Percentiles rank a stretch among this genome's conserved stretches.
Evolutionary conservation across 2,888 invertebrate genomes (phyloP).

Genomic region (Tinea trinotella): DNA sequence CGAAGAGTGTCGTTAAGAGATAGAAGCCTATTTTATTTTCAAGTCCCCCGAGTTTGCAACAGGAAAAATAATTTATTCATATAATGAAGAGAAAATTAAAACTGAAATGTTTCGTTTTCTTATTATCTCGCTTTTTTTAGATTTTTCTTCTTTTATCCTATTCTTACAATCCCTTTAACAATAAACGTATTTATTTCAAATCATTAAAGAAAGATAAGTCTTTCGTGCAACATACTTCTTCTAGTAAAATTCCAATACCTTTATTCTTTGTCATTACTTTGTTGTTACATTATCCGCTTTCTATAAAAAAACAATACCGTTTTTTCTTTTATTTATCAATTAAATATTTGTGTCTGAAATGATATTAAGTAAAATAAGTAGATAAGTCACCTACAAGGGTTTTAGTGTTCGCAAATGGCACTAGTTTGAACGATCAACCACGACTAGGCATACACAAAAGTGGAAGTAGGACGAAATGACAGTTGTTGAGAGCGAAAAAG

Average conservation of each 20-base stretch:
- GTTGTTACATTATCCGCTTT: too few species aligned
- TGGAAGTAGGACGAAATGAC: too few species aligned
- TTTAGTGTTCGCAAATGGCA: too few species aligned
- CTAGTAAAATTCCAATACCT: background rate
- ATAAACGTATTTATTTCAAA: slow-evolving; percentile 7
- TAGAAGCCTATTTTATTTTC: slow-evolving; percentile 35
- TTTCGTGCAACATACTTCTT: background rate
- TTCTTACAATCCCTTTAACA: slow-evolving; percentile 2
- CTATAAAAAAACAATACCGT: too few species aligned
- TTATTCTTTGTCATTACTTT: too few species aligned
- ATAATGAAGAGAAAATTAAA: slow-evolving; percentile 35
- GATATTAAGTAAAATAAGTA: too few species aligned
- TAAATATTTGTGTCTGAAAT: too few species aligned
- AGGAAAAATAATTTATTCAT: slow-evolving; percentile 39
- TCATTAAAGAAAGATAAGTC: slow-evolving; percentile 6
- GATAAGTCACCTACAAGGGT: too few species aligned
- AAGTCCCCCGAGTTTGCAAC: slow-evolving; percentile 29
- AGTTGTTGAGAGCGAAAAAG: too few species aligned
- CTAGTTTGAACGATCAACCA: too few species aligned
- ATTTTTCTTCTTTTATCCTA: slow-evolving; percentile 11
- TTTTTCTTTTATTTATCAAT: too few species aligned
- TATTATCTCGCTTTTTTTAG: slow-evolving; percentile 25
- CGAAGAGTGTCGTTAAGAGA: slow-evolving; percentile 31
- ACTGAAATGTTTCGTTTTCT: slow-evolving; percentile 24
- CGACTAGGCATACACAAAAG: too few species aligned